phyloP scores from a whole-genome alignment of 2,888 invertebrate genomes.

The Emesis furor region DNA sequence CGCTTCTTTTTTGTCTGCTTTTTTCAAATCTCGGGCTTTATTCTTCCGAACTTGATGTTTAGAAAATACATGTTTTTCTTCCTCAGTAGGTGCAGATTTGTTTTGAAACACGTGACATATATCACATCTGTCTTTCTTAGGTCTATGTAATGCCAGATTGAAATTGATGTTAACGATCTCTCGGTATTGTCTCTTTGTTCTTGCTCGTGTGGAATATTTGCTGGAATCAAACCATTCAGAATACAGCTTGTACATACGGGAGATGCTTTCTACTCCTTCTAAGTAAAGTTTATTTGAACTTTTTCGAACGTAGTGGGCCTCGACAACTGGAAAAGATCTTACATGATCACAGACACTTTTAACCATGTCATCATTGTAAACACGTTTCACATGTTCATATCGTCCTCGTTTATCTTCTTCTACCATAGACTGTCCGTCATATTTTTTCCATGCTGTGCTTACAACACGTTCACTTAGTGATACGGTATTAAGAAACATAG shows the following conservation, averaged over 20 bases:
- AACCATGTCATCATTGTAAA: slow-evolving; percentile 43
- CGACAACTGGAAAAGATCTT: slow-evolving; percentile 44
- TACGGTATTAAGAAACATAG: slow-evolving; percentile 65
- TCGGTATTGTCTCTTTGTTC: slow-evolving; percentile 35
- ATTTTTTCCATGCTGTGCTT: slow-evolving; percentile 22
- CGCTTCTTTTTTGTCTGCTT: too few species aligned
- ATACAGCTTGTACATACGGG: slow-evolving; percentile 51
- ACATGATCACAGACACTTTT: slow-evolving; percentile 62
- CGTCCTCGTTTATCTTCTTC: slow-evolving; percentile 8
- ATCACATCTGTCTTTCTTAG: slow-evolving; percentile 60
- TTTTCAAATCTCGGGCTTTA: too few species aligned
- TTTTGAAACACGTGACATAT: slow-evolving; percentile 27
- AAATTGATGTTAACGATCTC: slow-evolving; percentile 55
- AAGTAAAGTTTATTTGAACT: slow-evolving; percentile 60
- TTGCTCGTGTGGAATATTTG: slow-evolving; percentile 21
- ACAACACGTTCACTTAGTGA: neutral
- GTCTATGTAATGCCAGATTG: slow-evolving; percentile 59
- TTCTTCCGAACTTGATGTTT: too few species aligned
- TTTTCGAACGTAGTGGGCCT: slow-evolving; percentile 58
- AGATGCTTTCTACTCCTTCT: slow-evolving; percentile 54
- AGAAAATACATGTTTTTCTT: slow-evolving; percentile 17
- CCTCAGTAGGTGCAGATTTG: slow-evolving; percentile 23
- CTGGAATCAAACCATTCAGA: slow-evolving; percentile 46
- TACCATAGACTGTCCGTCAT: slow-evolving; percentile 36
- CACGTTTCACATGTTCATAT: slow-evolving; percentile 37